Base-by-base conservation (phyloP, 1,140 invertebrate genomes). In the Ditylenchus dipsaci region DNA sequence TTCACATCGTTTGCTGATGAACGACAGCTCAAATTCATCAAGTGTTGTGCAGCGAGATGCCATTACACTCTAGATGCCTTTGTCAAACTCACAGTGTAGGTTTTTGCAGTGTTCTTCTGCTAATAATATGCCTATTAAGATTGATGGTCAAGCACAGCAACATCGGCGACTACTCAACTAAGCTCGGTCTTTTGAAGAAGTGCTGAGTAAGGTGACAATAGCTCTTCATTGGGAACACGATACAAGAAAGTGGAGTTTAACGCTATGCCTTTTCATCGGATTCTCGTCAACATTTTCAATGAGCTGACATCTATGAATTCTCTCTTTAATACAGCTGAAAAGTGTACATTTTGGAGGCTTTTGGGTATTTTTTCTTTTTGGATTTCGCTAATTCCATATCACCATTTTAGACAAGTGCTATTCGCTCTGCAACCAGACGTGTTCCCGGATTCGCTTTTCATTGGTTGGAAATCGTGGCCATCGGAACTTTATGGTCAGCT, bases 401-500 rank as follows among this genome's bases (percentile, higher is more conserved):
- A 11, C 43, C 43, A 53, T 53, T 61, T 45, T 29, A 61, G 59
- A 27, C n/a, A 61, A 17, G n/a, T 29, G 27, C 27, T 61, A 5
- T 61, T 33, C n/a, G 29, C 17, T 3, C 29, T 97, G 60, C 86
- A 90, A 67, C 95, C 95, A n/a, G 88, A n/a, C 90, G 93, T 78
- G 92, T 91, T 0, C 92, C 95, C 0, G 93, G 91, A 0, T 98
- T 98, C 85, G 91, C 92, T 58, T 98, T 94, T 84, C 91, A 95
- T 13, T 98, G 96, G 95, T 84, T 98, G 45, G 95, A 98, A 84
- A 86, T 98, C 23, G 90, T 98, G 78, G 93, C 0, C 94, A 98
- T 84, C 87, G 95, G 47, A 90, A 93, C 0, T 97, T 98, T n/a
- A 83, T 91, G 72, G 92, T 92, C 17, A 86, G 92, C 64, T 91